These are phyloP conservation scores for Cyprinodon tularosa DNA, from an alignment of 2,113 vertebrate genomes.

Conservation along the genomic window DNA sequence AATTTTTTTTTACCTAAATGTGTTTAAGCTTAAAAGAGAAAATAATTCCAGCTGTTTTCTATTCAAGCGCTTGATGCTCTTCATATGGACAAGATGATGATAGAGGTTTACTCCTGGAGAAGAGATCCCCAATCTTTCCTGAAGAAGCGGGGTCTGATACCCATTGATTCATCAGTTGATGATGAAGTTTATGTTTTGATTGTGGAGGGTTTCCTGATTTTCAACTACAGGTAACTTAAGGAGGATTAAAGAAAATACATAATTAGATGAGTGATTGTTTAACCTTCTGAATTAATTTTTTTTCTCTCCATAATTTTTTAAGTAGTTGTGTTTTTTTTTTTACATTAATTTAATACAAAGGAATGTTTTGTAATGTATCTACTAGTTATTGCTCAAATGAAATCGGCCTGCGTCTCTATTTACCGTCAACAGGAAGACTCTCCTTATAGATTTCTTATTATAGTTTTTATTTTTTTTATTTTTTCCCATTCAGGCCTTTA, in stretches of 20 bases:
- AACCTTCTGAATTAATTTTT: background rate
- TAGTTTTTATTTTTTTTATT: background rate
- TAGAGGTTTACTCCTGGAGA: conserved; percentile 78
- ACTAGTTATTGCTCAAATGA: background rate
- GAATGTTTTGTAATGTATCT: background rate
- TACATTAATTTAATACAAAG: background rate
- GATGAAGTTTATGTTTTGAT: conserved; percentile 82
- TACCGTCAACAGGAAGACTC: background rate
- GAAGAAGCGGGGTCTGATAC: conserved; percentile 27
- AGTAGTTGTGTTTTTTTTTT: background rate
- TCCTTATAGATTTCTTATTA: background rate
- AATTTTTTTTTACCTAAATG: background rate
- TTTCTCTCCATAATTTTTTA: background rate
- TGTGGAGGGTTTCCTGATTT: conserved; percentile 94
- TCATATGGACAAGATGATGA: conserved; percentile 91
- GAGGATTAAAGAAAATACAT: background rate
- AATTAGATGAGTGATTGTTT: no score
- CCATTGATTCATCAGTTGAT: background rate
- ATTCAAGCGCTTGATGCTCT: conserved; percentile 87
- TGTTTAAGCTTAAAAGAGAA: background rate
- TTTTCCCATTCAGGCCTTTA: conserved; percentile 80
- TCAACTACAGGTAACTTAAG: conserved; percentile 86
- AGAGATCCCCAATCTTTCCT: conserved; percentile 63
- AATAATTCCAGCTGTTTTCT: background rate
- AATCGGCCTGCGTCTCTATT: background rate